Base-by-base conservation (phyloP, 2,888 invertebrate genomes). In the Fragum sueziense region DNA sequence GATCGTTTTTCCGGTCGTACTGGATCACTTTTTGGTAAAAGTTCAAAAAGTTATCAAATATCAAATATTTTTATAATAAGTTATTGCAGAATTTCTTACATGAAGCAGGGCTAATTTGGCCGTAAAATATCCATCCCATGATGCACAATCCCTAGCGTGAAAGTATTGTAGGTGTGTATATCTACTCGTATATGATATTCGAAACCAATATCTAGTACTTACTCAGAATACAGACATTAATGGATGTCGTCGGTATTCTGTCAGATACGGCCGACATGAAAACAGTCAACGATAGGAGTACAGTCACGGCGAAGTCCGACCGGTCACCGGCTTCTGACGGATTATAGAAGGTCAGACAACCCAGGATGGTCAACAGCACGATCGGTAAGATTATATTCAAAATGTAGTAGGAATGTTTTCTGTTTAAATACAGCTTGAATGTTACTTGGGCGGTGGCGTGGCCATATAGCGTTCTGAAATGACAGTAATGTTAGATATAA, bases 351-450 rank as follows among this genome's bases (percentile, higher is more conserved):
- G 27, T 14, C 25, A 57, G 20, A 27, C 57, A 57, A 3, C 27
- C 57, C 2, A 57, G 25, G 57, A 57, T 25, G n/a, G 57, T 27
- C 27, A 57, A 27, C 11, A 57, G 25, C n/a, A 57, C 57, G 57
- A 27, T 57, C 3, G 57, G 57, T 14, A 57, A 27, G 3, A 57
- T n/a, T 3, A 57, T 11, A 27, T 22, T 57, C 7, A 57, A 14
- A 27, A 57, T 27, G 57, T 57, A 57, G 57, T 57, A 57, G 57
- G 57, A 57, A 27, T 57, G 25, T 27, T 57, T 57, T 27, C 57
- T 2, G 57, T 57, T 57, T 11, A 57, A 27, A 14, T 57, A 57
- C 25, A 57, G 9, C 7, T 27, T 57, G 57, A 22, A 57, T 14
- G 57, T 57, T 11, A 57, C 3, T 27, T 57, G 22, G 2, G 7